Conservation (phyloP, 53 echinoderm and acorn worm genomes). For the Pentamera pediparva region DNA sequence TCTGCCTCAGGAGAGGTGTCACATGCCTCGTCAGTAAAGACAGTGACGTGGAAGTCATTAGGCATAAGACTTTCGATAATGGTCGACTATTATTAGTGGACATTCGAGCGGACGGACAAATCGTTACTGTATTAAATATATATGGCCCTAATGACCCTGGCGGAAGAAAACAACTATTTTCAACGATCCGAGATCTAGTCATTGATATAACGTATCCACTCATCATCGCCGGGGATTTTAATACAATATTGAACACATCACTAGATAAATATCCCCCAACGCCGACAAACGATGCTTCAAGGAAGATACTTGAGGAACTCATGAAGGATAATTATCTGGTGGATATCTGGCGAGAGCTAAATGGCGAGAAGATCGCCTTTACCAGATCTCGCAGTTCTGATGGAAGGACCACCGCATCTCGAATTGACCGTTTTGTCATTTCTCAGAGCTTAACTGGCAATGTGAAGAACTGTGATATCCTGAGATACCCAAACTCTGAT, state of each 20-base stretch:
- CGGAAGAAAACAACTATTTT: not conserved
- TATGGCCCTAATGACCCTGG: not conserved
- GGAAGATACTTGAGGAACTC: not conserved
- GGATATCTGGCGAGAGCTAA: not conserved
- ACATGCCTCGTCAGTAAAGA: not conserved
- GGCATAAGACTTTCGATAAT: not conserved
- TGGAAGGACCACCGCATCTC: not conserved
- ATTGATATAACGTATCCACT: not conserved
- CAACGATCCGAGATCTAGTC: not conserved
- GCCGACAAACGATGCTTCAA: not conserved
- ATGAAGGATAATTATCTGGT: not conserved
- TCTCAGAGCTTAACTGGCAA: not conserved
- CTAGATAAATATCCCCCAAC: not conserved
- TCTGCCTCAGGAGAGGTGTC: not conserved
- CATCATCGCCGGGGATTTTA: not conserved
- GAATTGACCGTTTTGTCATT: slow-evolving; percentile 2
- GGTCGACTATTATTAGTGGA: not conserved
- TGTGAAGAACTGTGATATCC: not conserved
- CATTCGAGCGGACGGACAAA: not conserved
- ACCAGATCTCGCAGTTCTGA: not conserved
- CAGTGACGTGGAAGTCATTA: not conserved
- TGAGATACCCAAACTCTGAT: not conserved
- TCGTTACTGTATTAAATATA: not conserved
- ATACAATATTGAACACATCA: not conserved
- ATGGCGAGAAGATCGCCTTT: not conserved